Percentiles rank a stretch among this genome's conserved stretches.
Evolutionary conservation across 2,888 invertebrate genomes (phyloP).

Genomic region (Drosophila niveifrons): DNA sequence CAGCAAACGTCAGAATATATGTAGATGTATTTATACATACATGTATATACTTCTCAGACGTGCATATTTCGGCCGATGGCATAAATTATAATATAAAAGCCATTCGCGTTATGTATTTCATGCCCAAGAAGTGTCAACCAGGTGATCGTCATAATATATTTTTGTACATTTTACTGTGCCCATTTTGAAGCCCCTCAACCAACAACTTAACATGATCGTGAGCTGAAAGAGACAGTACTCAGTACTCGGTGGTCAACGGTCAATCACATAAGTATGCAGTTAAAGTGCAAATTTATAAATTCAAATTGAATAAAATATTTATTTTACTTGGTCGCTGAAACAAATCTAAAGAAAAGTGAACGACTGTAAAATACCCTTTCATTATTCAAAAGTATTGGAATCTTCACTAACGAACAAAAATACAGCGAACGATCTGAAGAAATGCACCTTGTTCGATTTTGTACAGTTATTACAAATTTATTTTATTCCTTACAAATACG

Average conservation of each 20-base stretch:
- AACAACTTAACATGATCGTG: conserved; percentile 4
- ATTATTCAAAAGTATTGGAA: neutral
- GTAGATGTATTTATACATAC: neutral
- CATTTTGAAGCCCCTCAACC: conserved; percentile 8
- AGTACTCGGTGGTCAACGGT: neutral
- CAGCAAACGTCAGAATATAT: conserved; percentile 27
- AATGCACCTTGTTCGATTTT: too few relatives aligned
- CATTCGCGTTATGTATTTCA: conserved; percentile 49
- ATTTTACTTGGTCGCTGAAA: neutral
- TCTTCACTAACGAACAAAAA: too few relatives aligned
- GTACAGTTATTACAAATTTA: too few relatives aligned
- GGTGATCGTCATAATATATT: conserved; percentile 47
- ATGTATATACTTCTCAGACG: neutral
- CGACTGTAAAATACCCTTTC: neutral
- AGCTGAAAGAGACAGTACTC: conserved; percentile 4
- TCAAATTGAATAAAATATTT: neutral
- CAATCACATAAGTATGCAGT: conserved; percentile 7
- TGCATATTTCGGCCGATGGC: conserved; percentile 40
- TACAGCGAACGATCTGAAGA: too few relatives aligned
- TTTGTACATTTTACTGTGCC: conserved; percentile 43
- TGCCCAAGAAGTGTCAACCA: conserved; percentile 52
- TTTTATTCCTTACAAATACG: too few relatives aligned
- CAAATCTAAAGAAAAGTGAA: neutral
- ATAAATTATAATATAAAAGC: conserved; percentile 58
- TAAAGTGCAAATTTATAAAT: conserved; percentile 1